These are phyloP conservation scores for Mus spicilegus DNA, from an alignment of 2,113 vertebrate genomes.

Conservation along the genomic window DNA sequence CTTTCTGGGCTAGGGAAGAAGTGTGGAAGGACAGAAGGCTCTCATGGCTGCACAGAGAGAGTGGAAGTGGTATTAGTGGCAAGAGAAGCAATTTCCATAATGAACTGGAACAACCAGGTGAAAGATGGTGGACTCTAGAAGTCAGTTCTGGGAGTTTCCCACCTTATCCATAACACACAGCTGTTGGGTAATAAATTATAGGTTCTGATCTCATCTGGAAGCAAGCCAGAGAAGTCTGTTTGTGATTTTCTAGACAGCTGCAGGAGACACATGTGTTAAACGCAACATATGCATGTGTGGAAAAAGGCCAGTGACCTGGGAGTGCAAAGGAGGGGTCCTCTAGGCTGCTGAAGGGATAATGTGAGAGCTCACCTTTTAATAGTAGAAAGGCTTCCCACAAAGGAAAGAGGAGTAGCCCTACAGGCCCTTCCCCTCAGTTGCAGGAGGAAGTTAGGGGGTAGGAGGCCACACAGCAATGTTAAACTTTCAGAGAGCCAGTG, in stretches of 20 bases:
- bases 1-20: background rate
- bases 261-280: background rate
- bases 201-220: slow-evolving; percentile 1
- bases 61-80: background rate
- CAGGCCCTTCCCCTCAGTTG: no score
- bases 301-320: background rate
- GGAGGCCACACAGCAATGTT: background rate
- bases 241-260: background rate
- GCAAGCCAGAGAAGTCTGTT: background rate
- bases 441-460: background rate
- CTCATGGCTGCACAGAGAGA: background rate
- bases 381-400: background rate
- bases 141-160: background rate
- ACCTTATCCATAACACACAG: background rate
- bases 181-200: background rate
- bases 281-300: accelerated
- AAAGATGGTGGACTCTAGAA: background rate
- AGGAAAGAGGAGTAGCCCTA: background rate
- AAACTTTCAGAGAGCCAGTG: background rate
- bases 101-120: background rate
- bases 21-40: background rate
- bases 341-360: background rate
- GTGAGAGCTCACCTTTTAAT: background rate
- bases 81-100: background rate
- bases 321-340: background rate